Evolutionary conservation across 2,797 vertebrate species (phyloP).

Genomic region (Enteromius mattozi): DNA sequence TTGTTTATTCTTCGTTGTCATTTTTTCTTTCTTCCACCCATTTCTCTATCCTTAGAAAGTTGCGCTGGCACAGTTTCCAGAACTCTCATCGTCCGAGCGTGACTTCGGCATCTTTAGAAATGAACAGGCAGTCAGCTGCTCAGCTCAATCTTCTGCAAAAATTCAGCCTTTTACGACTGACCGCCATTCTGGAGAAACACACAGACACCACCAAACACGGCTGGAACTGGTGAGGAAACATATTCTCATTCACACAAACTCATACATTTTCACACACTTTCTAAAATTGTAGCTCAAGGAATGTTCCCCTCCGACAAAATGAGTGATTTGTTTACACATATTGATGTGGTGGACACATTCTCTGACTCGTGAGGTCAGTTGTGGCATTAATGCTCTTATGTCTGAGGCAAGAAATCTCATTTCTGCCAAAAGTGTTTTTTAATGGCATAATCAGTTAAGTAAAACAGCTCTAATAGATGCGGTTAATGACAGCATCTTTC

Average conservation of each 20-base stretch:
- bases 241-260: not conserved
- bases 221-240: slow-evolving; percentile 82
- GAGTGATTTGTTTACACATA: not conserved
- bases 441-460: slow-evolving; percentile 29
- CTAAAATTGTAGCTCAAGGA: not conserved
- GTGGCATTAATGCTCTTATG: slow-evolving; percentile 30
- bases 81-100: slow-evolving; percentile 87
- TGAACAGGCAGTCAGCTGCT: slow-evolving; percentile 84
- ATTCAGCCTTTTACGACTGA: slow-evolving; percentile 84
- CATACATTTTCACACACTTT: not conserved
- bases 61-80: slow-evolving; percentile 90
- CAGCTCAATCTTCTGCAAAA: slow-evolving; percentile 88
- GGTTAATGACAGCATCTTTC: slow-evolving; percentile 33
- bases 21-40: not conserved
- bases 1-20: not conserved
- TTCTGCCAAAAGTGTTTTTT: slow-evolving; percentile 40
- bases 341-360: not conserved
- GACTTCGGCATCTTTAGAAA: slow-evolving; percentile 85
- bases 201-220: slow-evolving; percentile 80
- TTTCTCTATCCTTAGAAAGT: slow-evolving; percentile 74
- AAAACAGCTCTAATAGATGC: slow-evolving; percentile 17
- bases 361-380: slow-evolving; percentile 13
- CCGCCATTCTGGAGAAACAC: slow-evolving; percentile 86
- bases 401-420: slow-evolving; percentile 21
- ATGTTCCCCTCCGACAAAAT: slow-evolving; percentile 2